Conservation (phyloP, 2,797 vertebrate species). For the Diplodus sargus region DNA sequence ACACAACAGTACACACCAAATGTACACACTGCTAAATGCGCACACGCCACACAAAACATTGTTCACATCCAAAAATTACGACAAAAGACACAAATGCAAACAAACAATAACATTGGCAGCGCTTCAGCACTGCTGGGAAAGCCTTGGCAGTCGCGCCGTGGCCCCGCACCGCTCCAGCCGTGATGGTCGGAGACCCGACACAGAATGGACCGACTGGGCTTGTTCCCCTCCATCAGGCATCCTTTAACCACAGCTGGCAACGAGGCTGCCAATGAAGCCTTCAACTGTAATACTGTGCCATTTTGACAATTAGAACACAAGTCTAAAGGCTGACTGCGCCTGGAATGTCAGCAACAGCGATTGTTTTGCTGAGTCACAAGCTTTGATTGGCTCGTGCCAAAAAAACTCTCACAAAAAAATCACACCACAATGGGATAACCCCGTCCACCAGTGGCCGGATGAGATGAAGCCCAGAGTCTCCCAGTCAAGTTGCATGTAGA, state of each 20-base stretch:
- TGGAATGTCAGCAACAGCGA: slow-evolving; percentile 39
- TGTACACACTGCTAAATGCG: slow-evolving; percentile 12
- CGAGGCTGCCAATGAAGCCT: slow-evolving; percentile 50
- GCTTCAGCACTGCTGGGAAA: slow-evolving; percentile 41
- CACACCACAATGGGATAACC: slow-evolving; percentile 21
- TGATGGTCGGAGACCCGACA: slow-evolving; percentile 42
- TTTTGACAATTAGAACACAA: slow-evolving; percentile 70
- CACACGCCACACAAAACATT: slow-evolving; percentile 14
- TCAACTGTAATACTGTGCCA: slow-evolving; percentile 49
- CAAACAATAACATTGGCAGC: slow-evolving; percentile 41
- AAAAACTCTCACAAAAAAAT: slow-evolving; percentile 7
- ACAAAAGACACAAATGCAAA: slow-evolving; percentile 53
- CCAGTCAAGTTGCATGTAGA: slow-evolving; percentile 17
- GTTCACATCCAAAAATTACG: slow-evolving; percentile 36
- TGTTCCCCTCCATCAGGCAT: slow-evolving; percentile 28
- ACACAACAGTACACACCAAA: slow-evolving; percentile 6
- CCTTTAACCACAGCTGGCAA: slow-evolving; percentile 49
- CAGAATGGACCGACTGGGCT: slow-evolving; percentile 30
- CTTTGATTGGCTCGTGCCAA: slow-evolving; percentile 47
- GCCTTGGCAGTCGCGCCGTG: slow-evolving; percentile 56
- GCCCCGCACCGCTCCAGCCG: slow-evolving; percentile 30
- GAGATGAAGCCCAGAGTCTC: slow-evolving; percentile 24
- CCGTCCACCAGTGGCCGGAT: slow-evolving; percentile 27
- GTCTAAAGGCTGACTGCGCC: slow-evolving; percentile 41
- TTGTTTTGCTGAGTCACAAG: slow-evolving; percentile 61